A percentile compares a stretch with the other conserved stretches of the same genome.
Evolutionary conservation across 2,113 vertebrate species (phyloP).

Genomic region (Malurus melanocephalus): DNA sequence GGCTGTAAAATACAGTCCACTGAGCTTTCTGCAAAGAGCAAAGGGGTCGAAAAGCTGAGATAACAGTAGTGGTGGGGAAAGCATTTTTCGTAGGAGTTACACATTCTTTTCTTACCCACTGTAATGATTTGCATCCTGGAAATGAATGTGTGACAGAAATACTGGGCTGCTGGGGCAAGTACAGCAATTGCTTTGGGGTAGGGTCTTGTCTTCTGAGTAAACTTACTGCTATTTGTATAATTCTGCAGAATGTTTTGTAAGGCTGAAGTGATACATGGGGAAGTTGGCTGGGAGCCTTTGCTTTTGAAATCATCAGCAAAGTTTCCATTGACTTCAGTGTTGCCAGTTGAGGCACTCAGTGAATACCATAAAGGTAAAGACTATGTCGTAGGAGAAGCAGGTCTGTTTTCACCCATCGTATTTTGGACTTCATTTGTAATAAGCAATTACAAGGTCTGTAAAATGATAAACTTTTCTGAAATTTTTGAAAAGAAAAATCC

Average conservation of each 20-base stretch:
- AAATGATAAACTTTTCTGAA: background rate
- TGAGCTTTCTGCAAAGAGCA: background rate
- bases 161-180: background rate
- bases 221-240: background rate
- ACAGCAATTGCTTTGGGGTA: background rate
- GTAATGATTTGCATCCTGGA: background rate
- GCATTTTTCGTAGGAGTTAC: background rate
- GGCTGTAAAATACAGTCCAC: background rate
- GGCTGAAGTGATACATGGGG: background rate
- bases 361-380: background rate
- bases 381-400: background rate
- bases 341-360: background rate
- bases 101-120: background rate
- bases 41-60: background rate
- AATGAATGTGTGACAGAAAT: background rate
- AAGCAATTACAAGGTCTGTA: background rate
- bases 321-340: slow-evolving; percentile 3
- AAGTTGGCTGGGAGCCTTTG: slow-evolving; percentile 17
- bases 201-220: background rate
- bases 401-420: background rate
- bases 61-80: background rate
- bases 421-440: background rate
- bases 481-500: background rate
- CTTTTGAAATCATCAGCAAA: background rate
- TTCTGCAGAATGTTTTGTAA: slow-evolving; percentile 5